Percentiles rank a stretch among this genome's conserved stretches.
These are phyloP conservation scores for Xestia rhomboidea DNA, from an alignment of 2,888 invertebrate genomes.

Conservation along the genomic window DNA sequence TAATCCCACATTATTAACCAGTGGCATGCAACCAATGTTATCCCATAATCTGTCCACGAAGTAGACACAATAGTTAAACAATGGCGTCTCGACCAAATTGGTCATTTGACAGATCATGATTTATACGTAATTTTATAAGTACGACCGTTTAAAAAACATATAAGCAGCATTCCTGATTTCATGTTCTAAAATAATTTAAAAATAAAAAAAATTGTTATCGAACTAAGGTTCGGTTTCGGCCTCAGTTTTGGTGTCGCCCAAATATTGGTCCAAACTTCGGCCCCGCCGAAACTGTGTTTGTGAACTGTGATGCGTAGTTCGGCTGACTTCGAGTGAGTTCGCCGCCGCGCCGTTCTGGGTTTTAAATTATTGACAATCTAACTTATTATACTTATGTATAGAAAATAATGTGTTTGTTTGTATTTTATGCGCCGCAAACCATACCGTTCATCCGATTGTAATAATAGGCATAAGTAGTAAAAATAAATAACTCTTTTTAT, in stretches of 20 bases:
- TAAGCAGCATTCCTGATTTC: neutral
- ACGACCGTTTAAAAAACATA: neutral
- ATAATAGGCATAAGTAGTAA: neutral
- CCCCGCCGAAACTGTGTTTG: too few species aligned
- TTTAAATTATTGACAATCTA: neutral
- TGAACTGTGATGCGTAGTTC: too few species aligned
- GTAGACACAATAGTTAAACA: too few species aligned
- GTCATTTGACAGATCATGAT: too few species aligned
- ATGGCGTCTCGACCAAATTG: too few species aligned
- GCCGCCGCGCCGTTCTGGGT: neutral
- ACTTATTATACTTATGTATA: neutral
- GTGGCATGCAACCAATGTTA: neutral
- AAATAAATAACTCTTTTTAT: neutral
- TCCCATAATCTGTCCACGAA: too few species aligned
- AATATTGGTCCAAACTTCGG: neutral
- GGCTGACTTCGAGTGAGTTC: too few species aligned
- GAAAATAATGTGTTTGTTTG: neutral
- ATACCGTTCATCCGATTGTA: neutral
- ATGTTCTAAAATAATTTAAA: neutral
- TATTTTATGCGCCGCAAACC: neutral
- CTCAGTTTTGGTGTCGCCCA: neutral
- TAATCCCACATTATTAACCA: neutral
- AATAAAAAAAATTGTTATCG: neutral
- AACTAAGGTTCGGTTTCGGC: neutral
- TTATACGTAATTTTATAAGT: neutral